A percentile compares a stretch with the other conserved stretches of the same genome.
phyloP scores from a whole-genome alignment of 92 coral and sea anemone species.

The Heliopora coerulea region DNA sequence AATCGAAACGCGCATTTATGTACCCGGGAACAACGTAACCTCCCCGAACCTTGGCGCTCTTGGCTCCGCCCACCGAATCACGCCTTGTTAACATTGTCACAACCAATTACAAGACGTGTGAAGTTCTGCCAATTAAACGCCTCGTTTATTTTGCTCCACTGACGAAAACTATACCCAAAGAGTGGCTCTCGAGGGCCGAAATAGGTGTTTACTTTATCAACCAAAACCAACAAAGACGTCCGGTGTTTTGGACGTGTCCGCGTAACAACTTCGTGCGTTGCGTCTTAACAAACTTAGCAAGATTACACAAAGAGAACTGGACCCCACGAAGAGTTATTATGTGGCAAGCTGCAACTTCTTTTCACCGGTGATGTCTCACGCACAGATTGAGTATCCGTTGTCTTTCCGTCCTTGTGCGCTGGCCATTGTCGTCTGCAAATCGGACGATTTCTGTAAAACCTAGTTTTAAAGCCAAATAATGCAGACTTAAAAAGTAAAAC shows the following conservation, averaged over 20 bases:
- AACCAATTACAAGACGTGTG: conserved; percentile 35
- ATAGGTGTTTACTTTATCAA: conserved; percentile 12
- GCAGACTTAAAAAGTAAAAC: no score
- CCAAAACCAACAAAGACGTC: conserved; percentile 23
- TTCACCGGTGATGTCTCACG: background rate
- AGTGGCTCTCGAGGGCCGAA: background rate
- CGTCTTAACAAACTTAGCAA: conserved; percentile 17
- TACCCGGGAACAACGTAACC: background rate
- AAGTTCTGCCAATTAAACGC: conserved; percentile 39
- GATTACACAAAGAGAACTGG: background rate
- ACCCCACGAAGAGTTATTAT: conserved; percentile 29
- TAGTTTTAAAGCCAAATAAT: no score
- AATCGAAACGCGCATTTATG: background rate
- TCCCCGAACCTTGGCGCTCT: conserved; percentile 30
- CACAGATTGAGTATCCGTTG: background rate
- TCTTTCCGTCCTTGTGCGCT: background rate
- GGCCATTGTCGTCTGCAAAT: no score
- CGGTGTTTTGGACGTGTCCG: background rate
- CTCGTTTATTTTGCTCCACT: background rate
- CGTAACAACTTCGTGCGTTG: conserved; percentile 1
- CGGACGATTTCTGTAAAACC: no score
- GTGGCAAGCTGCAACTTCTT: conserved; percentile 27
- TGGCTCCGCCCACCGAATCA: conserved; percentile 99
- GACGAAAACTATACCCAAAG: background rate
- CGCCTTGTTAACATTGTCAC: conserved; percentile 65